Evolutionary conservation across 2,888 invertebrate genomes (phyloP).

Genomic region (Sarcophaga rosellei): DNA sequence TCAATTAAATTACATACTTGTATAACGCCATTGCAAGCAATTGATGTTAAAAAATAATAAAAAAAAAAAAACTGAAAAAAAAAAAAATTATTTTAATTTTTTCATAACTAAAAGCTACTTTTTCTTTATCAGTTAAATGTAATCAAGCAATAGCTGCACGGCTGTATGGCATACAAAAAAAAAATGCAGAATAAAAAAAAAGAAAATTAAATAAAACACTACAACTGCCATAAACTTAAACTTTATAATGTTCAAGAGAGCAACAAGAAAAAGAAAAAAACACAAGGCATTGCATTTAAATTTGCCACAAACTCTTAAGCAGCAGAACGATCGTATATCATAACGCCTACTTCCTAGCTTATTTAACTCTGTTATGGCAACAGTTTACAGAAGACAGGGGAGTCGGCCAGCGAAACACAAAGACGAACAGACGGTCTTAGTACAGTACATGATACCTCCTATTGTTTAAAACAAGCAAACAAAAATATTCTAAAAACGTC

Average conservation of each 20-base stretch:
- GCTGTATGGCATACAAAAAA: background rate
- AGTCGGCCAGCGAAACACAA: background rate
- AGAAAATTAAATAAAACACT: too few relatives aligned
- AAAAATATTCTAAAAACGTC: conserved; percentile 17
- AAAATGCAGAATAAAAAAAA: background rate
- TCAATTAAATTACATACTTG: conserved; percentile 42
- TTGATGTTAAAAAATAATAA: conserved; percentile 19
- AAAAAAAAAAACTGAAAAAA: background rate
- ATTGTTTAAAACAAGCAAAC: conserved; percentile 28
- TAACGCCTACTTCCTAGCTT: conserved; percentile 65
- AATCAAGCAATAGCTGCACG: conserved; percentile 52
- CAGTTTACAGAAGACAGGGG: too few relatives aligned
- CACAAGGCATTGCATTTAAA: background rate
- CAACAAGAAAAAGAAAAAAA: background rate
- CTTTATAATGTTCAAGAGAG: conserved; percentile 24
- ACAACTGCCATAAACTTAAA: conserved; percentile 64
- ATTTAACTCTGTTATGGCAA: conserved; percentile 2
- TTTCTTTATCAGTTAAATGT: conserved; percentile 68
- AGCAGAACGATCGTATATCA: conserved; percentile 46
- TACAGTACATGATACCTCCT: conserved; percentile 52
- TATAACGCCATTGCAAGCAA: conserved; percentile 54
- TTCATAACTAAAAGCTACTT: conserved; percentile 55
- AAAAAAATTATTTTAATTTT: conserved; percentile 11
- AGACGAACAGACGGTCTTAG: background rate
- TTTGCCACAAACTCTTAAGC: background rate